Conservation (phyloP, 2,113 vertebrate species). For the Gavialis gangeticus region DNA sequence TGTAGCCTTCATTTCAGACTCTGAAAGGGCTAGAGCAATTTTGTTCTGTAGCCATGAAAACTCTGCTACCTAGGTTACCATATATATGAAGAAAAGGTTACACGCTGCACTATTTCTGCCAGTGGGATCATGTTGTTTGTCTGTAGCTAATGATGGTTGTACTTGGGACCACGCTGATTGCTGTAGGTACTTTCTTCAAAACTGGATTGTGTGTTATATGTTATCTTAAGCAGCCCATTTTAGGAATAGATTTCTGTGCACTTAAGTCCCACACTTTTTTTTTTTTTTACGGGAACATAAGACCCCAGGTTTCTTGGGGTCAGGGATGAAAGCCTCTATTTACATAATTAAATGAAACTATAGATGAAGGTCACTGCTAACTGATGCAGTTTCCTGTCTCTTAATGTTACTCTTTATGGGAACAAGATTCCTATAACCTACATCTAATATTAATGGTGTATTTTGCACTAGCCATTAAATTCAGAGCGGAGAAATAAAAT, state of each 20-base stretch:
- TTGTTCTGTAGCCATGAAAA: neutral
- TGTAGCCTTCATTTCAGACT: neutral
- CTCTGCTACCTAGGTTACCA: neutral
- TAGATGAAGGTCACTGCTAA: neutral
- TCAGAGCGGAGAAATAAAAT: neutral
- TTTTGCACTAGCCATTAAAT: neutral
- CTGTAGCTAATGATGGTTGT: neutral
- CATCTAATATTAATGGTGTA: neutral
- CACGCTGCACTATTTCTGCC: neutral
- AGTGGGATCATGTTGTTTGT: neutral
- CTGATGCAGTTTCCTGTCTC: neutral
- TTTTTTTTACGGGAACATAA: neutral
- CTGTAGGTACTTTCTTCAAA: neutral
- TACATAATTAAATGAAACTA: neutral
- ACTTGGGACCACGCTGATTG: neutral
- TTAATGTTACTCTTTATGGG: accelerated
- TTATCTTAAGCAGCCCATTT: neutral
- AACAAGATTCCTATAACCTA: neutral
- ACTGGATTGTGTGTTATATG: neutral
- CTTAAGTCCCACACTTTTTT: neutral
- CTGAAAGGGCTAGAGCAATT: neutral
- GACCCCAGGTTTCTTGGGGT: neutral
- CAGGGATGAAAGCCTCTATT: neutral
- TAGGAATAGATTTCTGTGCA: neutral
- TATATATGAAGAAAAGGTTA: neutral